These are phyloP conservation scores for Cinara cedri DNA, from an alignment of 2,888 invertebrate species.

Conservation along the genomic window DNA sequence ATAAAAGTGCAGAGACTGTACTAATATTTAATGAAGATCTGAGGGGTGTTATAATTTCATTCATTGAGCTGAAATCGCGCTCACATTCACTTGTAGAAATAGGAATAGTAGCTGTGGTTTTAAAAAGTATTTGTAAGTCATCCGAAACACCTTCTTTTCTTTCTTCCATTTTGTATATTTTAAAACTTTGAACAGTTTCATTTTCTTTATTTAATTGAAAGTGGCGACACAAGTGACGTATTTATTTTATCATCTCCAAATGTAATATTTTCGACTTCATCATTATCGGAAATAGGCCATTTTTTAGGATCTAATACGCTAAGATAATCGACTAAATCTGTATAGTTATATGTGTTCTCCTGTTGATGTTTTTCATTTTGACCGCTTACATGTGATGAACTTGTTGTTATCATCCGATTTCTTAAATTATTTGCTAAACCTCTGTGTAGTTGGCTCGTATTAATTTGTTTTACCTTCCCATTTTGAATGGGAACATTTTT, in stretches of 20 bases:
- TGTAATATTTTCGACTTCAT: constrained; percentile 13
- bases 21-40: too few relatives aligned
- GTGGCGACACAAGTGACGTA: constrained; percentile 9
- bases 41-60: too few relatives aligned
- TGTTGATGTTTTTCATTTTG: neutral
- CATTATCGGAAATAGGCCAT: constrained; percentile 8
- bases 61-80: too few relatives aligned
- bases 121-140: too few relatives aligned
- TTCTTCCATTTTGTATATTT: constrained; percentile 10
- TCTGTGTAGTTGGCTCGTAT: neutral
- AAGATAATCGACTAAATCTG: constrained; percentile 6
- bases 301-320: constrained; percentile 15
- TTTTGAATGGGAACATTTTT: constrained; percentile 12
- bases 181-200: constrained; percentile 11
- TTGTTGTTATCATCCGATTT: constrained; percentile 22
- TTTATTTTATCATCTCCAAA: constrained; percentile 30
- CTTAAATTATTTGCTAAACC: constrained; percentile 29
- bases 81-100: too few relatives aligned
- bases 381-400: constrained; percentile 24
- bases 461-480: constrained; percentile 14
- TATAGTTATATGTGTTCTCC: constrained; percentile 13
- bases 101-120: too few relatives aligned
- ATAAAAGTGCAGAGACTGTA: too few relatives aligned
- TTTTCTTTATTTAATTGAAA: constrained; percentile 12
- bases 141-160: constrained; percentile 1